Base-by-base conservation (phyloP, 2,888 invertebrate genomes). In the Seladonia tumulorum region DNA sequence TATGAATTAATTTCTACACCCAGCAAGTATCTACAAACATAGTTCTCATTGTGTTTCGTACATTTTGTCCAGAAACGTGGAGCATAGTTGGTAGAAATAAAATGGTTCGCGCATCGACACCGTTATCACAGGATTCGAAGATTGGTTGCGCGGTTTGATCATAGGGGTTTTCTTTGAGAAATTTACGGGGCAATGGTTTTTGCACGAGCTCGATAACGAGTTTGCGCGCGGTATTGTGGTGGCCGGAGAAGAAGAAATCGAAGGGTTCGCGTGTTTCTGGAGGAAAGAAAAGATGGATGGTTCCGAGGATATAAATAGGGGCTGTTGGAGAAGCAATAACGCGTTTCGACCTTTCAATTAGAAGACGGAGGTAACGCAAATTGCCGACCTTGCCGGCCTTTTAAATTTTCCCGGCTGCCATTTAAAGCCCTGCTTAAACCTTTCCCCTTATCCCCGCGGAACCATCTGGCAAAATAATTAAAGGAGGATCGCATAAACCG, bases 381-480 rank as follows among this genome's bases (percentile, higher is more conserved):
- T 86, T 81, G 79, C 81, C 79, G 80, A 74, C 82, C 79, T 60
- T 78, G 78, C 72, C 82, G 74, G 70, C 79, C 83, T 83, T 87
- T 89, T 86, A 89, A 89, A 89, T 89, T 89, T 87, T 75, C 83
- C 89, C 75, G 76, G 75, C 25, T 79, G 84, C 83, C 86, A 77
- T 81, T 87, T 86, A 88, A 86, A 88, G 81, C 76, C 82, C 87
- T 82, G 71, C 81, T 89, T 87, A 86, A 91, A 88, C 79, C 85
- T 79, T 90, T 89, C 85, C 83, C 85, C 22, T 89, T 85, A 88
- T 86, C 75, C 87, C 76, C 74, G 29, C 66, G 80, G 87, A 78
- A 85, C 78, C 90, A 91, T 90, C 90, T 90, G 90, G 89, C 75
- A 83, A 88, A 88, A 90, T 91, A 91, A 91, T 91, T 90, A 91